phyloP scores from a whole-genome alignment of 2,888 invertebrate genomes.

The Zelleria hepariella region DNA sequence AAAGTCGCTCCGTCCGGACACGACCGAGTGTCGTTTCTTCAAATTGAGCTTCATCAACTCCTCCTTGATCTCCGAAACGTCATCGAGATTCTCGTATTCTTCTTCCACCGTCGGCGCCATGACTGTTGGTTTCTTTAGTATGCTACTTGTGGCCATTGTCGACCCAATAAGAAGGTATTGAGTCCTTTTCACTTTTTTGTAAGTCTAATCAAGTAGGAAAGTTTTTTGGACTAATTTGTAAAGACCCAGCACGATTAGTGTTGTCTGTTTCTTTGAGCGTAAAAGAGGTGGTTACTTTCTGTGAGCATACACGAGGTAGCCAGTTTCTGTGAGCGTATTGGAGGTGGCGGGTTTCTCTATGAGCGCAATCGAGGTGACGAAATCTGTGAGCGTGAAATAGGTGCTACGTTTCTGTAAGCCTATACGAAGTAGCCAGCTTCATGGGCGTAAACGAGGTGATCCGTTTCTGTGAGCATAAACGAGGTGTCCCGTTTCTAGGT shows the following conservation, averaged over 20 bases:
- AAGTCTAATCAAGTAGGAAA: not conserved
- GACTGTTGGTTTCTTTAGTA: conserved; percentile 25
- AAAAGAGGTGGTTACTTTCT: not conserved
- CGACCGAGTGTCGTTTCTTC: conserved; percentile 49
- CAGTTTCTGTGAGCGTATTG: not conserved
- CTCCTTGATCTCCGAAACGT: conserved; percentile 2
- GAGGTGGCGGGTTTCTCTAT: no score
- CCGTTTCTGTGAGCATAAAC: not conserved
- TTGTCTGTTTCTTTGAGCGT: not conserved
- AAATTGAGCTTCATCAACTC: conserved; percentile 20
- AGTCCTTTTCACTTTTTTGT: no score
- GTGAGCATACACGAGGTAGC: not conserved
- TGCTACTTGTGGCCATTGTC: conserved; percentile 26
- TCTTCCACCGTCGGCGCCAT: not conserved
- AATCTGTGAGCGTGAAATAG: no score
- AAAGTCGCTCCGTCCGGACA: conserved; percentile 50
- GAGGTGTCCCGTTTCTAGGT: not conserved
- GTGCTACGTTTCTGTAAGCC: no score
- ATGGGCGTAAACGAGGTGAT: not conserved
- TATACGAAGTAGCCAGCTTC: not conserved
- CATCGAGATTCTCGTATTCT: conserved; percentile 5
- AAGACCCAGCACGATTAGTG: not conserved
- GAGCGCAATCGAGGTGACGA: not conserved
- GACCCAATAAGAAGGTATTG: not conserved
- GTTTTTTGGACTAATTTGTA: not conserved